Base-by-base conservation (phyloP, 35 echinoderm and acorn worm genomes). In the Diadema setosum region DNA sequence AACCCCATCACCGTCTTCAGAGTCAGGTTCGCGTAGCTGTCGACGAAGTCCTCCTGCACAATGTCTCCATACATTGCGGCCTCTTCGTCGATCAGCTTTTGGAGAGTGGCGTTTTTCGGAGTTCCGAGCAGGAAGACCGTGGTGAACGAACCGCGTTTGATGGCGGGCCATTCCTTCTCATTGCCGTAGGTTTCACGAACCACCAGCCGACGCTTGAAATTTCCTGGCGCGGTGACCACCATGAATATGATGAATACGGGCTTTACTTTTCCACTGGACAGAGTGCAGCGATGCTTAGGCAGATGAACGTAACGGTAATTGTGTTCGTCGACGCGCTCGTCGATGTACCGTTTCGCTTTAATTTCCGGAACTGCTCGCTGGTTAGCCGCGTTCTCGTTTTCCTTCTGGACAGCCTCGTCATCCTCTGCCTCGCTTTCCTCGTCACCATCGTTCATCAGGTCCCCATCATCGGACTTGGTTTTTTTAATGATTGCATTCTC, bases 1-100 rank as follows among this genome's bases (percentile, higher is more conserved):
- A 94, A 34, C n/a, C 65, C 82, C 87, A 94, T 90, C 5, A 94
- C 82, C 21, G 87, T 90, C 73, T 94, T 94, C 41, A 90, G 39
- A 2, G 87, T 80, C 23, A 94, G 70, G 55, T 94, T 94, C 34
- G 50, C 39, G 26, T 94, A 94, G 3, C 34, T 81, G 35, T 90
- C 92, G 3, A 63, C 12, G n/a, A 94, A 90, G 18, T 94, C 87
- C 43, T 84, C 92, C 82, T 90, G 82, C 5, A 94, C 48, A 17
- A 94, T 90, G 45, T 94, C 92, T 4, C 34, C 41, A 35, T 90
- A 50, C 65, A 20, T 90, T 4, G 33, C 33, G 56, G 74, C 26
- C 35, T 93, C 91, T 16, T 83, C 55, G 23, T 69, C 57, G 20
- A 93, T 65, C 42, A 33, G 17, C 45, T 5, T 20, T 36, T 75